Base-by-base conservation (phyloP, 2,113 vertebrate genomes). In the Rallus limicola region DNA sequence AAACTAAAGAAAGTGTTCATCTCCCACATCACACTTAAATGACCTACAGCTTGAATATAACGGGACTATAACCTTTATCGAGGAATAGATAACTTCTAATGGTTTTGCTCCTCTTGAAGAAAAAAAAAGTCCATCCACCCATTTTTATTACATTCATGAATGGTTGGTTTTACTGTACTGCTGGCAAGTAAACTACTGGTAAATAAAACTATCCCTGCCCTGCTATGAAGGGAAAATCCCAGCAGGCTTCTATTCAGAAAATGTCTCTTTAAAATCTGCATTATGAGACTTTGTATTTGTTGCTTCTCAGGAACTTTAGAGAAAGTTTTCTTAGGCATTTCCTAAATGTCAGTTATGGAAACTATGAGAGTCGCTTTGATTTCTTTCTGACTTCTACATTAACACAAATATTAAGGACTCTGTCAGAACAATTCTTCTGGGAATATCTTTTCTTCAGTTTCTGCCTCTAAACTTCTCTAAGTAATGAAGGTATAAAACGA, bases 271-370 rank as follows among this genome's bases (percentile, higher is more conserved):
- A 91, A 96, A 80, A 88, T 88, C 64, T 77, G 23, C 10, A 11
- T 92, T 91, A 52, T 76, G n/a, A 87, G 62, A 9, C 16, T 91
- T 53, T 65, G 59, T 29, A n/a, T 92, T 94, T 88, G 90, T 85
- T 80, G 44, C n/a, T 16, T 81, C 68, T 40, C 20, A n/a, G 70
- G 38, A 95, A 48, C 25, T 36, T 21, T 40, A 87, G 53, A 58
- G 16, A 79, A 82, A 92, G 48, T 55, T 91, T 95, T 93, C 38
- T 46, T 80, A 82, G 20, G 23, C 70, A 93, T 74, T 94, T 95
- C 77, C 31, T 75, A 91, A 75, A 53, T 74, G 53, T 94, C 58
- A 79, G 48, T 69, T 28, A 75, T 92, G 74, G 65, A 89, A 96
- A 65, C 14, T 34, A 48, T 38, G 40, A 86, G 5, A 80, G 7